phyloP scores from a whole-genome alignment of 2,797 vertebrate species.

The Pseudomugil gertrudae region DNA sequence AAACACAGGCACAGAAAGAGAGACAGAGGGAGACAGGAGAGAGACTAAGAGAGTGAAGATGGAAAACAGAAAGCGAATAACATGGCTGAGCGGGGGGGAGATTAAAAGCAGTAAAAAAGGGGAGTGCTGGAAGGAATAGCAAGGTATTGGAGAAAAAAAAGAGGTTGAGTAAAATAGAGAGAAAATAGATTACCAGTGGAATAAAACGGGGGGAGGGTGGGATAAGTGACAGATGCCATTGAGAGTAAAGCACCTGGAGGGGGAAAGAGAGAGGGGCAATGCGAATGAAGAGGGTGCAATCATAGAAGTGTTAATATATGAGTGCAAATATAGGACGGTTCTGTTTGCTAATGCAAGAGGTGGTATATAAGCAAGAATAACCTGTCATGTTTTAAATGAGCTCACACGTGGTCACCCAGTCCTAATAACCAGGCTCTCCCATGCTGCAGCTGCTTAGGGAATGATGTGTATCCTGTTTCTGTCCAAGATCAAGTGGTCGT shows the following conservation, averaged over 20 bases:
- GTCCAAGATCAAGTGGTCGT: not conserved
- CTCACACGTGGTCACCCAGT: not conserved
- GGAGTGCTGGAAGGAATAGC: slow-evolving; percentile 55
- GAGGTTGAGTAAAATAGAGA: slow-evolving; percentile 48
- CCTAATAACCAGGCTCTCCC: not conserved
- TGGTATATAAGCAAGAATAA: not conserved
- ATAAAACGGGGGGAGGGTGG: slow-evolving; percentile 35
- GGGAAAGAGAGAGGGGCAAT: slow-evolving; percentile 12
- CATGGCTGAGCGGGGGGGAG: slow-evolving; percentile 57
- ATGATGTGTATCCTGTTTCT: not conserved
- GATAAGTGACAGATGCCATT: slow-evolving; percentile 46
- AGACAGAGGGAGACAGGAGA: slow-evolving; percentile 16
- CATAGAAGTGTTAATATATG: slow-evolving; percentile 44
- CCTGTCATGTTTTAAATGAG: slow-evolving; percentile 20
- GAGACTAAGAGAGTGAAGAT: slow-evolving; percentile 51
- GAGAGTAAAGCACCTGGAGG: slow-evolving; percentile 53
- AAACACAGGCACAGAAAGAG: slow-evolving; percentile 62
- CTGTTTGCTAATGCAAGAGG: slow-evolving; percentile 35
- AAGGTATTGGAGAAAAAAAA: slow-evolving; percentile 24
- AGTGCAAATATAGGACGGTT: slow-evolving; percentile 26
- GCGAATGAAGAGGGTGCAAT: slow-evolving; percentile 33
- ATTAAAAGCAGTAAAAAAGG: slow-evolving; percentile 60
- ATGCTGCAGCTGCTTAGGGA: not conserved
- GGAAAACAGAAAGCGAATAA: slow-evolving; percentile 71
- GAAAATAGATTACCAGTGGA: slow-evolving; percentile 69